Percentiles rank a stretch among this genome's conserved stretches.
These are phyloP conservation scores for Meloe dianella DNA, from an alignment of 2,888 invertebrate species.

Conservation along the genomic window DNA sequence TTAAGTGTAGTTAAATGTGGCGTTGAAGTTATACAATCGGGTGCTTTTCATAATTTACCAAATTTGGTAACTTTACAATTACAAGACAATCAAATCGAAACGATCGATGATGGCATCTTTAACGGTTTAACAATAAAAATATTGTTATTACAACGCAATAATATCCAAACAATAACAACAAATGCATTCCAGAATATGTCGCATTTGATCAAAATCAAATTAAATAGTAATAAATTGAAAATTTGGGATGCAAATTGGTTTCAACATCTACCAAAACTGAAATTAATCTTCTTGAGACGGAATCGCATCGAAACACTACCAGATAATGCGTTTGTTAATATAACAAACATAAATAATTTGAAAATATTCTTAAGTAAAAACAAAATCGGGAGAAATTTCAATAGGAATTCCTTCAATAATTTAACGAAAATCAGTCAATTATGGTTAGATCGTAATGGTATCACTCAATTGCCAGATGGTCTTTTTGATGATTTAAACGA, in stretches of 20 bases:
- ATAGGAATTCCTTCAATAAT: slow-evolving; percentile 37
- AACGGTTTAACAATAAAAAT: slow-evolving; percentile 20
- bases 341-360: slow-evolving; percentile 15
- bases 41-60: slow-evolving; percentile 27
- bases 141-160: slow-evolving; percentile 26
- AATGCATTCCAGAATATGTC: slow-evolving; percentile 32
- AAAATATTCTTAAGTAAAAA: slow-evolving; percentile 48
- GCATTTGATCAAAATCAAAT: slow-evolving; percentile 27
- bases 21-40: slow-evolving; percentile 17
- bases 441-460: slow-evolving; percentile 44
- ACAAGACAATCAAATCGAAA: slow-evolving; percentile 27
- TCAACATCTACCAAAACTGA: slow-evolving; percentile 24
- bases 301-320: slow-evolving; percentile 23
- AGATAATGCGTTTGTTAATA: slow-evolving; percentile 25
- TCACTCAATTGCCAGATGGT: slow-evolving; percentile 34
- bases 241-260: slow-evolving; percentile 31
- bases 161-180: slow-evolving; percentile 20
- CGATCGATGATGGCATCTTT: slow-evolving; percentile 23
- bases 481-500: slow-evolving; percentile 35
- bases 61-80: slow-evolving; percentile 26
- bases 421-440: slow-evolving; percentile 40
- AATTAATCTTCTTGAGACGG: slow-evolving; percentile 31
- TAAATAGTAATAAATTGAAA: slow-evolving; percentile 28
- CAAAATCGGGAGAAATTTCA: slow-evolving; percentile 35
- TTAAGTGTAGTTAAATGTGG: slow-evolving; percentile 18